Conservation (phyloP, 2,888 invertebrate genomes). For the Tolmerus cingulatus region DNA sequence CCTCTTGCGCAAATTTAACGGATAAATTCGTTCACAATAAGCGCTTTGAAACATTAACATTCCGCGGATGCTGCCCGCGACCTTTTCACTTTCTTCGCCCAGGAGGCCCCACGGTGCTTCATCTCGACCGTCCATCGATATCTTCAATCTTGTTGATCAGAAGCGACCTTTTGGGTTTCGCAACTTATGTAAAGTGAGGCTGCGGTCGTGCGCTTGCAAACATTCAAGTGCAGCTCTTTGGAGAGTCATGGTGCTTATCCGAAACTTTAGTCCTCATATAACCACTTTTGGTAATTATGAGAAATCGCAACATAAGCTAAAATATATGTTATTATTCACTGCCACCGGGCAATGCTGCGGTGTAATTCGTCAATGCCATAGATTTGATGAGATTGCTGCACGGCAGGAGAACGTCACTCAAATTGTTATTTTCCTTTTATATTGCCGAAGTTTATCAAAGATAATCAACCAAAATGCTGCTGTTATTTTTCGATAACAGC, state of each 20-base stretch:
- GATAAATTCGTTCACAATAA: neutral
- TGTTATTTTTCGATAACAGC: neutral
- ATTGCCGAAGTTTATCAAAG: neutral
- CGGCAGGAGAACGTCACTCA: neutral
- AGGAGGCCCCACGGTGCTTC: neutral
- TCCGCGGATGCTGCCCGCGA: neutral
- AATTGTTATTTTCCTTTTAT: neutral
- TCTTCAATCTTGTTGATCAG: neutral
- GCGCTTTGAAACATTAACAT: neutral
- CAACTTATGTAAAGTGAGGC: neutral
- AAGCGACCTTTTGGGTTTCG: neutral
- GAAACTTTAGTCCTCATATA: neutral
- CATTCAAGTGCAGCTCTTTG: neutral
- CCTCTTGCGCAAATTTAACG: neutral
- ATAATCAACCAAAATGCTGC: neutral
- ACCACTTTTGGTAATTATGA: neutral
- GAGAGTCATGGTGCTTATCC: neutral
- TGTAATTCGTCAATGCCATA: neutral
- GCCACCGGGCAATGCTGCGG: neutral
- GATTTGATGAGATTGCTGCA: neutral
- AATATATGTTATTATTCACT: neutral
- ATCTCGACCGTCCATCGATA: neutral
- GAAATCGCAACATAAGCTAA: neutral
- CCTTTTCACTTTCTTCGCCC: neutral
- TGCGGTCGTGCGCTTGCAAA: neutral